These are phyloP conservation scores for Vanessa cardui DNA, from an alignment of 2,888 invertebrate genomes.

Conservation along the genomic window DNA sequence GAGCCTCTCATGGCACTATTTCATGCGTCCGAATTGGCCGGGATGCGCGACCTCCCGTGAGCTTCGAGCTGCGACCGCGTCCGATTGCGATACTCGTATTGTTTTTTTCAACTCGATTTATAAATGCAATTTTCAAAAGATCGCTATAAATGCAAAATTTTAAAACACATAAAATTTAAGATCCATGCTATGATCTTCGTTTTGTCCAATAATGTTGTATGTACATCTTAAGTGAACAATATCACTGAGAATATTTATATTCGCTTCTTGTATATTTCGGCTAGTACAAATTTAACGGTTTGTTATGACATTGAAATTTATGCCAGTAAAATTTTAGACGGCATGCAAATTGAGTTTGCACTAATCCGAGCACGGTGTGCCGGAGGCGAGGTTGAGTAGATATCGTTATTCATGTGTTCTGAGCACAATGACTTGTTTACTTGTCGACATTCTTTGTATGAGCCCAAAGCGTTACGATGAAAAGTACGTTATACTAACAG, in stretches of 20 bases:
- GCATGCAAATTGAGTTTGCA: slow-evolving; percentile 72
- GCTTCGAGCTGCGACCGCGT: slow-evolving; percentile 57
- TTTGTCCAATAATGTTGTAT: too few relatives aligned
- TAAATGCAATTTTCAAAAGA: slow-evolving; percentile 65
- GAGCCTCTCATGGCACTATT: slow-evolving; percentile 74
- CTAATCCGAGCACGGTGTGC: slow-evolving; percentile 67
- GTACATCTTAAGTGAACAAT: not conserved
- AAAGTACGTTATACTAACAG: slow-evolving; percentile 67
- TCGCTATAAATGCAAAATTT: slow-evolving; percentile 66
- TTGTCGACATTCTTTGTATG: slow-evolving; percentile 71
- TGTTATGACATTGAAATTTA: slow-evolving; percentile 45
- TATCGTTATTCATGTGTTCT: slow-evolving; percentile 74
- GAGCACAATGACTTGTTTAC: slow-evolving; percentile 74
- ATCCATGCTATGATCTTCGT: too few relatives aligned
- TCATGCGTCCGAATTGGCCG: slow-evolving; percentile 76
- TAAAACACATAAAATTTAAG: slow-evolving; percentile 57
- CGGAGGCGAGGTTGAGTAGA: slow-evolving; percentile 58
- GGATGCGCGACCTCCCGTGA: slow-evolving; percentile 75
- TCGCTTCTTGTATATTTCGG: not conserved
- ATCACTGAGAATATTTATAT: not conserved
- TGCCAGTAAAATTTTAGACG: slow-evolving; percentile 46
- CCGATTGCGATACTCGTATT: slow-evolving; percentile 68
- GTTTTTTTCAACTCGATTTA: slow-evolving; percentile 69
- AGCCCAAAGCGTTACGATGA: slow-evolving; percentile 63
- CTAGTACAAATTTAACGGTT: slow-evolving; percentile 15